Base-by-base conservation (phyloP, 2,113 vertebrate genomes). In the Theristicus caerulescens region DNA sequence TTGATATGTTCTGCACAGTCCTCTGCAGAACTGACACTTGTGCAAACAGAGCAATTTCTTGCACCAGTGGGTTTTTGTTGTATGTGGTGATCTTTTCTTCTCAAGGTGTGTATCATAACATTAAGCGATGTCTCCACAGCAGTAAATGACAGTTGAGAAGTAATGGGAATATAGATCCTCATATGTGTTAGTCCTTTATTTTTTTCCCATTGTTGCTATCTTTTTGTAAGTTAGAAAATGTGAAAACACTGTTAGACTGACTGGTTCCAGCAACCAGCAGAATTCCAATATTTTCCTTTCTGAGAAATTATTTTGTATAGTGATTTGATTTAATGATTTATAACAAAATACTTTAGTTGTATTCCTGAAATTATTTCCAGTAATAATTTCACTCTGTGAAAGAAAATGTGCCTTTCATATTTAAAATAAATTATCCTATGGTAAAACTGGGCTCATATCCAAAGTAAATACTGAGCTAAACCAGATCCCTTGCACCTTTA, bases 301-400 rank as follows among this genome's bases (percentile, higher is more conserved):
- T 46, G 77, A 52, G 27, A 78, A 44, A 38, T 58, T 72, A 67
- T 42, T 93, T 97, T 66, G 31, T n/a, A 6, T 47, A 55, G 32
- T 40, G n/a, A 90, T 90, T 96, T 93, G 79, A 93, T 92, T 85
- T 85, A 89, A 58, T 13, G 52, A 55, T 92, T 95, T 51, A 55
- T 87, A 90, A 77, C 52, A 81, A 94, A 94, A 86, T 73, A 52
- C 32, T 51, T 71, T 15, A n/a, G 7, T 74, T 51, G 13, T 74
- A 69, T 80, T 72, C 64, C 69, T 93, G 85, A 94, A 92, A 90
- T 94, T 87, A 91, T 95, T 95, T 96, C 80, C 77, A 88, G 34
- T 73, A 93, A 95, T 95, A 86, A 19, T 49, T 73, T 92, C 36
- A 3, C 54, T 95, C 34, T 84, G 27, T 89, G 52, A 83, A 96